Conservation (phyloP, 2,888 invertebrate species). For the Pollenia labialis region DNA sequence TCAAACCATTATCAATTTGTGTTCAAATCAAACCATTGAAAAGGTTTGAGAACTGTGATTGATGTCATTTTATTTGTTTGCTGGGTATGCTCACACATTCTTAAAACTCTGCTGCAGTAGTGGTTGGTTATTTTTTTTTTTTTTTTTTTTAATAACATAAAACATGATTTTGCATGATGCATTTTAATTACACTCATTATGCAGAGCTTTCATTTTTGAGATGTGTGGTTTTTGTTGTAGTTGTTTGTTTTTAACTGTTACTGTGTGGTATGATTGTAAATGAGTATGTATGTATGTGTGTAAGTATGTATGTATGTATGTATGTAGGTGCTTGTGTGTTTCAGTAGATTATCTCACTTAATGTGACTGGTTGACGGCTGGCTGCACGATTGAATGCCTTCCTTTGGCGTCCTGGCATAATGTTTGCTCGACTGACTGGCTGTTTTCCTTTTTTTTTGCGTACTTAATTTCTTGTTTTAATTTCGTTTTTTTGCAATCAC, state of each 20-base stretch:
- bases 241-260: constrained; percentile 1
- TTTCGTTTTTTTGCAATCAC: constrained; percentile 29
- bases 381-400: constrained; percentile 38
- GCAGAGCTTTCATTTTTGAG: constrained; percentile 59
- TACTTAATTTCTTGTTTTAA: neutral
- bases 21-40: too few species aligned
- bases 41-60: too few species aligned
- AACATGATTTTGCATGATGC: constrained; percentile 65
- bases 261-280: neutral
- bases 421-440: constrained; percentile 45
- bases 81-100: neutral
- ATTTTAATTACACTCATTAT: constrained; percentile 69
- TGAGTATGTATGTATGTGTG: neutral
- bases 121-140: neutral
- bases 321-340: neutral
- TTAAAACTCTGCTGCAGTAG: constrained; percentile 18
- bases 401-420: constrained; percentile 20
- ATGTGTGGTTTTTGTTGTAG: constrained; percentile 13
- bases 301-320: neutral
- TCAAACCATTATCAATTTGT: too few species aligned
- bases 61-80: neutral
- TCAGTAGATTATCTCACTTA: constrained; percentile 58
- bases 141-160: constrained; percentile 28
- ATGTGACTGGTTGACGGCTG: constrained; percentile 46
- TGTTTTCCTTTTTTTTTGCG: neutral